Conservation (phyloP, 2,888 invertebrate species). For the Bugulina stolonifera region DNA sequence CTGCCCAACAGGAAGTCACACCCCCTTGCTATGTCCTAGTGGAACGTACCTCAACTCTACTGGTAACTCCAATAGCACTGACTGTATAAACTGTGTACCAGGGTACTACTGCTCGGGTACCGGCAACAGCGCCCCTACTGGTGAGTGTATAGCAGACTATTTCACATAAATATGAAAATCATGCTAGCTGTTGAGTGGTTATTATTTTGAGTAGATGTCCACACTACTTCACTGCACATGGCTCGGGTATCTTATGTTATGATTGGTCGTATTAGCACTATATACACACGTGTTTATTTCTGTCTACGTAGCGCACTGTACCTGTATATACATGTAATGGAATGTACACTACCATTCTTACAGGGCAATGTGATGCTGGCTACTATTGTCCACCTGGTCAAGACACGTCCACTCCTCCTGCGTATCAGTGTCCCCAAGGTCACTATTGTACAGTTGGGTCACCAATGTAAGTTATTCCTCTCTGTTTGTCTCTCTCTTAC, state of each 20-base stretch:
- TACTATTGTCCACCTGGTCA: slow-evolving; percentile 48
- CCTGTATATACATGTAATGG: too few relatives aligned
- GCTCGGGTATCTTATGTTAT: too few relatives aligned
- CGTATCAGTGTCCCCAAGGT: slow-evolving; percentile 43
- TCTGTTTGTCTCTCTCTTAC: neutral
- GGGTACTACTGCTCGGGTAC: slow-evolving; percentile 31
- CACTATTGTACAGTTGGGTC: neutral
- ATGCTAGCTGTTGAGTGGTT: too few relatives aligned
- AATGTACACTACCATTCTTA: too few relatives aligned
- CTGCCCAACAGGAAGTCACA: slow-evolving; percentile 37
- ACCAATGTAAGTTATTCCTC: neutral
- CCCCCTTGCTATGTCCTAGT: slow-evolving; percentile 36
- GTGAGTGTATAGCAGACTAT: too few relatives aligned
- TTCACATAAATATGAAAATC: too few relatives aligned
- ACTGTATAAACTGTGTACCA: slow-evolving; percentile 38
- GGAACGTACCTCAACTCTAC: slow-evolving; percentile 40
- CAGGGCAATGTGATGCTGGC: slow-evolving; percentile 40
- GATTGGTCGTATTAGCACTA: too few relatives aligned
- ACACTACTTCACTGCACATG: too few relatives aligned
- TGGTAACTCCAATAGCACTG: slow-evolving; percentile 33
- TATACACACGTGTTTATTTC: too few relatives aligned
- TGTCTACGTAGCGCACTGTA: too few relatives aligned
- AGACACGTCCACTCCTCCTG: slow-evolving; percentile 35
- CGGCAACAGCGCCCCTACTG: slow-evolving; percentile 24
- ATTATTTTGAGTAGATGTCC: too few relatives aligned